Conservation (phyloP, 2,113 vertebrate genomes). For the Scortum barcoo region DNA sequence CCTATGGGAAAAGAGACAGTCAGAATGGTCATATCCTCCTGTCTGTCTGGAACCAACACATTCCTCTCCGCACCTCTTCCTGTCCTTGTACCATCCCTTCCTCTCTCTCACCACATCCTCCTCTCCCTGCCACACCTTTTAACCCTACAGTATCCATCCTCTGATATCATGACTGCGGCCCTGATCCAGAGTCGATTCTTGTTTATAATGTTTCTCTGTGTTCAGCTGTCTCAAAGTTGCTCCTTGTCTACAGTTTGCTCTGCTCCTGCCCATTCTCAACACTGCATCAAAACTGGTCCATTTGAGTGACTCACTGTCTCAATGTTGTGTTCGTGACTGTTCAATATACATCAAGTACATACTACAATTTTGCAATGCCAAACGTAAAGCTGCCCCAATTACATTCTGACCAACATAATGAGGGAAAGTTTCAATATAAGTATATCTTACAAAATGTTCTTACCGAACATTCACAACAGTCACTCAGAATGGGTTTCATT, state of each 20-base stretch:
- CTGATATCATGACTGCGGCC: not conserved
- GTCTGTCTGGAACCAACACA: constrained; percentile 41
- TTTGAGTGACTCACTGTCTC: not conserved
- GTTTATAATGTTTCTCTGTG: not conserved
- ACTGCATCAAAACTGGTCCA: not conserved
- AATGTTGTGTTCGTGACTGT: not conserved
- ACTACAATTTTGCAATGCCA: too few species aligned
- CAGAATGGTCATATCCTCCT: constrained; percentile 22
- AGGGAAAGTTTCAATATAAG: not conserved
- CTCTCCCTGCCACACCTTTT: not conserved
- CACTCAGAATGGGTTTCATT: not conserved
- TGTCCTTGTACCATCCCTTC: constrained; percentile 48
- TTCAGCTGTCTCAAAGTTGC: not conserved
- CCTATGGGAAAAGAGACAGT: constrained; percentile 3
- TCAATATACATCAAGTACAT: not conserved
- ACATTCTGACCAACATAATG: not conserved
- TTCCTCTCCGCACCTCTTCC: constrained; percentile 65
- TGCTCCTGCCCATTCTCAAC: not conserved
- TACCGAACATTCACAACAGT: not conserved
- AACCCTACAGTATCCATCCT: not conserved
- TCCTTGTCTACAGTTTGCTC: not conserved
- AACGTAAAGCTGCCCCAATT: too few species aligned
- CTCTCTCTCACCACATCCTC: constrained; percentile 31
- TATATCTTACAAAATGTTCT: not conserved
- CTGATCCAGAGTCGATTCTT: not conserved